These are phyloP conservation scores for Grapholita molesta DNA, from an alignment of 1,140 invertebrate genomes.

Conservation along the genomic window DNA sequence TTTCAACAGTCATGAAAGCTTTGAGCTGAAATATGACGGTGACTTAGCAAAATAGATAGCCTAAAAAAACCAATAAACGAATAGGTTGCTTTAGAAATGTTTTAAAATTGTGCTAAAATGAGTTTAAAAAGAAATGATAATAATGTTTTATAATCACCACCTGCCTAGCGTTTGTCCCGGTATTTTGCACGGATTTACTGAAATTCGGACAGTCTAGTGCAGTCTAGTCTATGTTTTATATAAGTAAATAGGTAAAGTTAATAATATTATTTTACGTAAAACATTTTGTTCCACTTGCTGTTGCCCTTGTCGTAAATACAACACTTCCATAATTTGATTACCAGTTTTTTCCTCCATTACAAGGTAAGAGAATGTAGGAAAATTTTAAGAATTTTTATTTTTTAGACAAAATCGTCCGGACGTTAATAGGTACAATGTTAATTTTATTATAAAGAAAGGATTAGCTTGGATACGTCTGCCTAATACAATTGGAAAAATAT, in stretches of 20 bases:
- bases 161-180: too few relatives aligned
- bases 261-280: background rate
- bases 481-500: too few relatives aligned
- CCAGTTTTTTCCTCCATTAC: background rate
- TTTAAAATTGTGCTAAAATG: too few relatives aligned
- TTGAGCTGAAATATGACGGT: background rate
- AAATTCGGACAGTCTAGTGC: too few relatives aligned
- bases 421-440: background rate
- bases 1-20: conserved; percentile 1
- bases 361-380: background rate
- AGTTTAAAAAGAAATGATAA: too few relatives aligned
- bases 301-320: background rate
- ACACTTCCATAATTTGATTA: background rate
- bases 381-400: background rate
- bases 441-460: background rate
- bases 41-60: background rate
- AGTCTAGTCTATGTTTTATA: too few relatives aligned
- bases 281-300: background rate
- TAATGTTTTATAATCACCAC: too few relatives aligned
- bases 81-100: too few relatives aligned
- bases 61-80: too few relatives aligned
- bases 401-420: background rate
- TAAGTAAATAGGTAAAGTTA: too few relatives aligned
- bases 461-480: background rate
- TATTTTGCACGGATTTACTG: too few relatives aligned